phyloP scores from a whole-genome alignment of 2,797 vertebrate species.

The Tympanoctomys barrerae region DNA sequence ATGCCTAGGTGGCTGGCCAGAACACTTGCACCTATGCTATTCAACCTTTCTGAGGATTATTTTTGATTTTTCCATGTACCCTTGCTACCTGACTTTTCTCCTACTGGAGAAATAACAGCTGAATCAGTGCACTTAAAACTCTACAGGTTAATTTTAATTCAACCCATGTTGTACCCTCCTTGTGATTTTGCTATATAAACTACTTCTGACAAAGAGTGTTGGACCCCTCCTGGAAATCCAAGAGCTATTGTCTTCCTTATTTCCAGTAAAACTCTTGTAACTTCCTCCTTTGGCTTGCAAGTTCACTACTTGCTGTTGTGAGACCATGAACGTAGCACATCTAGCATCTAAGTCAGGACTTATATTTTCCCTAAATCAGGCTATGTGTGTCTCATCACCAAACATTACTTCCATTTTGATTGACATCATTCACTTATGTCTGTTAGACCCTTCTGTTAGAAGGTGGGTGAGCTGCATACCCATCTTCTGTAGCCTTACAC shows the following conservation, averaged over 20 bases:
- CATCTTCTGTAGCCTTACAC: neutral
- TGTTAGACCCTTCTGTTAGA: neutral
- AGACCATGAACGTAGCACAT: neutral
- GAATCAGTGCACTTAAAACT: neutral
- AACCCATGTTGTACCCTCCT: neutral
- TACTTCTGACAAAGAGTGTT: neutral
- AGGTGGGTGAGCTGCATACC: fast-evolving
- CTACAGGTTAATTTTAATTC: neutral
- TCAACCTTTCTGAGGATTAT: neutral
- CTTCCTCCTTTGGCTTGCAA: neutral
- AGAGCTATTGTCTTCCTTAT: neutral
- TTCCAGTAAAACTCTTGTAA: neutral
- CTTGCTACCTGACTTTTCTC: neutral
- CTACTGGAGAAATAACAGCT: neutral
- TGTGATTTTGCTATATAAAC: neutral
- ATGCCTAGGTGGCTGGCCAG: neutral
- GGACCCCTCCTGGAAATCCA: neutral
- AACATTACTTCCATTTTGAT: neutral
- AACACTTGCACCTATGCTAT: neutral
- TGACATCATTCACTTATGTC: neutral
- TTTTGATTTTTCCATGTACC: neutral
- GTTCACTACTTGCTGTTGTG: neutral
- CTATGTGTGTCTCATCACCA: neutral
- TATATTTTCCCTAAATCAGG: neutral
- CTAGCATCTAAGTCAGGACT: neutral